These are phyloP conservation scores for Dolichopus griseipennis DNA, from an alignment of 2,888 invertebrate genomes.

Conservation along the genomic window DNA sequence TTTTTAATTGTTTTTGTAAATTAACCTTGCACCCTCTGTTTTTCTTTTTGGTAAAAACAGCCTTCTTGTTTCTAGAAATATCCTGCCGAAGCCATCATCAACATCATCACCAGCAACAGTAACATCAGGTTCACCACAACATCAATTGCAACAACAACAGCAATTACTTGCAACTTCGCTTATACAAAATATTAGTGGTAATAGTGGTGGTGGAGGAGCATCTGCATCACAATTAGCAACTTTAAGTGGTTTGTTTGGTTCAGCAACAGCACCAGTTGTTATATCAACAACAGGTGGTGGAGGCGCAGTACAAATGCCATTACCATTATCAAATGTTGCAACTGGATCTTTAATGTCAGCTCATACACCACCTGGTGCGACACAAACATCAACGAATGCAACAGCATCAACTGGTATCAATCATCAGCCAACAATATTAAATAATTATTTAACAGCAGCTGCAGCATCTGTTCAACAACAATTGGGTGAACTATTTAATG, in stretches of 20 bases:
- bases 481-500: conserved; percentile 27
- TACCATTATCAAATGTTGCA: conserved; percentile 1
- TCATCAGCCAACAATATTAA: conserved; percentile 23
- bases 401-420: neutral
- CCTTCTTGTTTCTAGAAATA: conserved; percentile 36
- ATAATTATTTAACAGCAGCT: conserved; percentile 26
- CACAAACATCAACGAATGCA: neutral
- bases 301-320: neutral
- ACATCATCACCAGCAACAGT: conserved; percentile 14
- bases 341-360: neutral
- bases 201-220: neutral
- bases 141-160: neutral
- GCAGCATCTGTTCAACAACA: conserved; percentile 25
- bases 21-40: conserved; percentile 26
- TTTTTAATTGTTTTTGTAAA: conserved; percentile 26
- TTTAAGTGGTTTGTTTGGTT: neutral
- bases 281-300: neutral
- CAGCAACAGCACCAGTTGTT: neutral
- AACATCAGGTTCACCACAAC: neutral
- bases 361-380: neutral
- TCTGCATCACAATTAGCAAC: neutral
- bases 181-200: neutral
- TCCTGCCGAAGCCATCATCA: conserved; percentile 41
- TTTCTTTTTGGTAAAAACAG: conserved; percentile 26
- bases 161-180: neutral